Evolutionary conservation across 2,797 vertebrate species (phyloP), one percentile per base, ranked within the genome.

Genomic region (Acrocephalus scirpaceus): DNA sequence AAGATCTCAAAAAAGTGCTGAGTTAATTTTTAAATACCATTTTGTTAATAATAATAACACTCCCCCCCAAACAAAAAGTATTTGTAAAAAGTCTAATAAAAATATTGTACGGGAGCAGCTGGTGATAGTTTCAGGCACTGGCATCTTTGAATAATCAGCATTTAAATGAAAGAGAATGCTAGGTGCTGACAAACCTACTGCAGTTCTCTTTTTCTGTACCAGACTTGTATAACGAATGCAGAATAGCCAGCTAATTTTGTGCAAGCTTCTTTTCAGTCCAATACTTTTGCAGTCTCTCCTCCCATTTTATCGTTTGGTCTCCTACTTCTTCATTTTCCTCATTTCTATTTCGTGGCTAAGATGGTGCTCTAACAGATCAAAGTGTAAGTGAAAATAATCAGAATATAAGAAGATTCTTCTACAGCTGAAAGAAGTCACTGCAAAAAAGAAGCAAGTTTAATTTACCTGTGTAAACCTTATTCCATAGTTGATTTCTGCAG

Each of bases 401-500:
- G 89, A 95, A 92, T 72, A 88, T 16, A 57, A 89, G 65, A 87
- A 91, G 48, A 66, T 66, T 70, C 50, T 82, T 92, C 74, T 50
- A 53, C 4, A 87, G 65, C 25, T 79, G 86, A 74, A 93, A 92
- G 47, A 86, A 91, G 29, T 75, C 70, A 80, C 36, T 38, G 30
- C 32, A 90, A 70, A 88, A 92, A 89, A 76, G 19, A 71, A 85
- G 15, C 8, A 72, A 58, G 22, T 70, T 80, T 53, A 75, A 56
- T 93, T 93, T 97, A 99, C 98, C 98, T 99, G 98, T 38, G 98
- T 98, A 95, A 99, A 99, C 51, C 99, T 99, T 95, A 99, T 99
- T 94, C 99, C 99, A 96, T 99, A 99, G 97, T 99, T 99, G 98
- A 99, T 99, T 96, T 99, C 99, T 32, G 99, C 99, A 16, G 99